Percentiles rank a stretch among this genome's conserved stretches.
phyloP scores from a whole-genome alignment of 2,113 vertebrate species.

The Erinaceus europaeus region DNA sequence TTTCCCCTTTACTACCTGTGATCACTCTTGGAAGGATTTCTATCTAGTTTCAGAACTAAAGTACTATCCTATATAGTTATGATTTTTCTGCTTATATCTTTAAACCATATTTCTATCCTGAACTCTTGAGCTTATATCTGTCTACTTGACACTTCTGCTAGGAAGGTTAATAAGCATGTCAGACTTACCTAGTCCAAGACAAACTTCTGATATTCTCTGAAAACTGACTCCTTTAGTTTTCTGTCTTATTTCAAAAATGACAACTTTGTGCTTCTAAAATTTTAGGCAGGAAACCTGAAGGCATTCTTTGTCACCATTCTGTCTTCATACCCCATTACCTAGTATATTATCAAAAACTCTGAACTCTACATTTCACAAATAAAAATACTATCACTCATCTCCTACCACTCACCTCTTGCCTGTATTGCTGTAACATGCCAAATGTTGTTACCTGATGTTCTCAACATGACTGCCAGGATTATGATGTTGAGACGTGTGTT shows the following conservation, averaged over 20 bases:
- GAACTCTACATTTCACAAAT: not conserved
- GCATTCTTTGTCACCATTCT: not conserved
- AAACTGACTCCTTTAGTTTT: not conserved
- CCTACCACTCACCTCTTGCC: not conserved
- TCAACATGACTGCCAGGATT: not conserved
- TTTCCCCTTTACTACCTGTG: too few species aligned
- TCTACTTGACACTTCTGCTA: not conserved
- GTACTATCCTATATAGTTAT: too few species aligned
- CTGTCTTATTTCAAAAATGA: not conserved
- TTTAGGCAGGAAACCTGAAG: not conserved
- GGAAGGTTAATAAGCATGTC: not conserved
- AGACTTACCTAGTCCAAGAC: not conserved
- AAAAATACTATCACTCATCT: not conserved
- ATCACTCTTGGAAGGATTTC: too few species aligned
- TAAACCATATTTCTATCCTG: too few species aligned
- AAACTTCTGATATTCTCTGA: not conserved
- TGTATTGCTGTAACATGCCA: not conserved
- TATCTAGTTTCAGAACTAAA: too few species aligned
- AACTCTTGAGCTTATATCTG: too few species aligned
- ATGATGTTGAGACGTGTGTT: not conserved
- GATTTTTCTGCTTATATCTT: too few species aligned
- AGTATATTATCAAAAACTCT: not conserved
- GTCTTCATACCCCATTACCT: not conserved
- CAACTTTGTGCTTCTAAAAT: not conserved
- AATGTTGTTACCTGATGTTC: not conserved